Percentiles rank a stretch among this genome's conserved stretches.
Evolutionary conservation across 1,140 invertebrate genomes (phyloP).

Genomic region (Macrobrachium rosenbergii): DNA sequence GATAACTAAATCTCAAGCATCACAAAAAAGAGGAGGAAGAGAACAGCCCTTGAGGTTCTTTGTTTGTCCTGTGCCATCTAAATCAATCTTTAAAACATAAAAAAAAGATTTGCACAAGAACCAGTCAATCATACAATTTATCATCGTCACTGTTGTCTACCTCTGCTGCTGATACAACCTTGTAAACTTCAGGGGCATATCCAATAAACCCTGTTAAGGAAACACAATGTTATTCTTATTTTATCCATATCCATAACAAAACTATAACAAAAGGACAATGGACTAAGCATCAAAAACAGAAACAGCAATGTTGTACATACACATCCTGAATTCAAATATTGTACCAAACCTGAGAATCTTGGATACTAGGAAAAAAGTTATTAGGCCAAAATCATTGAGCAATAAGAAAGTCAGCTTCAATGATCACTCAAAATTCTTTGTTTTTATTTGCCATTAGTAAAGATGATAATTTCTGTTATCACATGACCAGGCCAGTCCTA

Average conservation of each 20-base stretch:
- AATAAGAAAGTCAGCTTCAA: constrained; percentile 81
- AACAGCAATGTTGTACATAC: constrained; percentile 45
- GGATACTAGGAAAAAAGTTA: constrained; percentile 82
- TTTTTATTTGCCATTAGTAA: constrained; percentile 81
- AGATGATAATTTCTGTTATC: too few relatives aligned
- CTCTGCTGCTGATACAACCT: constrained; percentile 69
- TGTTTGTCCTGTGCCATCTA: constrained; percentile 93
- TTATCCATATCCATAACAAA: neutral
- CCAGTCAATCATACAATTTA: constrained; percentile 93
- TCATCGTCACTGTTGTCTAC: constrained; percentile 90
- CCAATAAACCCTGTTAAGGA: constrained; percentile 85
- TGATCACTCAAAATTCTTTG: too few relatives aligned
- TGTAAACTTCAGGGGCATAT: constrained; percentile 63
- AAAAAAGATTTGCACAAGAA: constrained; percentile 83
- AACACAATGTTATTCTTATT: constrained; percentile 74
- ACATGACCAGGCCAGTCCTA: too few relatives aligned
- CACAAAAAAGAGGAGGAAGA: too few relatives aligned
- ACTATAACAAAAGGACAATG: neutral
- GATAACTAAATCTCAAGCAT: neutral
- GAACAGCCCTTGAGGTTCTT: constrained; percentile 95
- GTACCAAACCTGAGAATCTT: constrained; percentile 79
- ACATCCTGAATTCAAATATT: constrained; percentile 94
- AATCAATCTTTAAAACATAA: constrained; percentile 82
- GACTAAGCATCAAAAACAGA: neutral
- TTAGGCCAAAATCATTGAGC: constrained; percentile 99